Evolutionary conservation across 2,113 vertebrate genomes (phyloP).

Genomic region (Oostethus manadensis): DNA sequence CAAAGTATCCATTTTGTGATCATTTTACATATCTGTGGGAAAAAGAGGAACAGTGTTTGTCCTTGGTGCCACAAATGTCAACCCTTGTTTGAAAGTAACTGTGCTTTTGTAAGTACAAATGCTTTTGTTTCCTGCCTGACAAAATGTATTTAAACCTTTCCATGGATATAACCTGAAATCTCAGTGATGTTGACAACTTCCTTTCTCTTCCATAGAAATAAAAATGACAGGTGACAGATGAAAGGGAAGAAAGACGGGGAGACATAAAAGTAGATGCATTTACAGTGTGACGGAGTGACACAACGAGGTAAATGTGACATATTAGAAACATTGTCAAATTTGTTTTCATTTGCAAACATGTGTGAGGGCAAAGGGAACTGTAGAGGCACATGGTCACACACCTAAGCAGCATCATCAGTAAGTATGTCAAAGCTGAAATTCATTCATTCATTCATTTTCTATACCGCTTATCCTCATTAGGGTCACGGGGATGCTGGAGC

Average conservation of each 20-base stretch:
- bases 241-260: background rate
- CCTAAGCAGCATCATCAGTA: too few species aligned
- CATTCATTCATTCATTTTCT: too few species aligned
- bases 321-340: background rate
- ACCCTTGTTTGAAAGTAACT: background rate
- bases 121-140: background rate
- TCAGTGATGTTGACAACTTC: background rate
- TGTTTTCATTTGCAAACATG: too few species aligned
- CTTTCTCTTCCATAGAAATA: conserved; percentile 1
- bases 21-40: conserved; percentile 7
- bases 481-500: too few species aligned
- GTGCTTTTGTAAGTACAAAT: too few species aligned
- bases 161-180: background rate
- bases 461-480: too few species aligned
- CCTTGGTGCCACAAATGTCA: background rate
- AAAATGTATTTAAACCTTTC: background rate
- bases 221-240: background rate
- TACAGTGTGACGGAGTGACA: background rate
- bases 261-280: background rate
- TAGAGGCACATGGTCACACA: too few species aligned
- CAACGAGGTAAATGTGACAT: background rate
- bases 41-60: conserved; percentile 1
- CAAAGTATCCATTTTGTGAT: conserved; percentile 2
- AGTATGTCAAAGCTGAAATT: too few species aligned
- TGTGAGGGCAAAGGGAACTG: too few species aligned